Percentiles rank a stretch among this genome's conserved stretches.
phyloP scores from a whole-genome alignment of 1,140 invertebrate species.

The Cecropterus lyciades region DNA sequence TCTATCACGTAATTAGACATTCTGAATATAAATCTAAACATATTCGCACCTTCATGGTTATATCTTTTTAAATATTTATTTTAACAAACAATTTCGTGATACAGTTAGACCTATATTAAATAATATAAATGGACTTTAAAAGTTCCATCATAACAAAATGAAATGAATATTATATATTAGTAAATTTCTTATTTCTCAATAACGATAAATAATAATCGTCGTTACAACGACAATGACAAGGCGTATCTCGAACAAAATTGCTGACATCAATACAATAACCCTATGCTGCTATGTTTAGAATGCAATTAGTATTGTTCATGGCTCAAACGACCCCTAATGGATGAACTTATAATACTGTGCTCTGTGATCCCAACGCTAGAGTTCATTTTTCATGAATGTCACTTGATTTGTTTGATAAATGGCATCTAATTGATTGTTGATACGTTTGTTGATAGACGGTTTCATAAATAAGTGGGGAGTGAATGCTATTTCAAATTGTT shows the following conservation, averaged over 20 bases:
- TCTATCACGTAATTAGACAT: too few relatives aligned
- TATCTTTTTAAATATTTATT: too few relatives aligned
- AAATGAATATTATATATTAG: too few relatives aligned
- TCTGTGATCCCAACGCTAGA: slow-evolving; percentile 15
- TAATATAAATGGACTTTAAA: too few relatives aligned
- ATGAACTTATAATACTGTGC: slow-evolving; percentile 21
- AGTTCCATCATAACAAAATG: too few relatives aligned
- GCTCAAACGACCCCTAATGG: slow-evolving; percentile 27
- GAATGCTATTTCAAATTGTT: slow-evolving; percentile 10
- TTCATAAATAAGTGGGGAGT: slow-evolving; percentile 18
- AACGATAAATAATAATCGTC: too few relatives aligned
- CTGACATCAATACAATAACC: slow-evolving; percentile 32
- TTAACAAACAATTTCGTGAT: too few relatives aligned
- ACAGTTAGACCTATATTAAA: too few relatives aligned
- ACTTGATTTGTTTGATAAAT: slow-evolving; percentile 12
- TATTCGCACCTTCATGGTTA: too few relatives aligned
- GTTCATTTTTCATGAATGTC: slow-evolving; percentile 24
- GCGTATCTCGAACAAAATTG: slow-evolving; percentile 37
- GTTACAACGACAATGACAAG: slow-evolving; percentile 31
- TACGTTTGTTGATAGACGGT: slow-evolving; percentile 18
- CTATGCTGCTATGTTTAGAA: slow-evolving; percentile 36
- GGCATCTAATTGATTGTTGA: slow-evolving; percentile 20
- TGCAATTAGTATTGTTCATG: slow-evolving; percentile 45
- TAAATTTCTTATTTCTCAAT: too few relatives aligned
- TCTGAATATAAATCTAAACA: too few relatives aligned